phyloP scores from a whole-genome alignment of 2,888 invertebrate species.

The Trichogramma dendrolimi region DNA sequence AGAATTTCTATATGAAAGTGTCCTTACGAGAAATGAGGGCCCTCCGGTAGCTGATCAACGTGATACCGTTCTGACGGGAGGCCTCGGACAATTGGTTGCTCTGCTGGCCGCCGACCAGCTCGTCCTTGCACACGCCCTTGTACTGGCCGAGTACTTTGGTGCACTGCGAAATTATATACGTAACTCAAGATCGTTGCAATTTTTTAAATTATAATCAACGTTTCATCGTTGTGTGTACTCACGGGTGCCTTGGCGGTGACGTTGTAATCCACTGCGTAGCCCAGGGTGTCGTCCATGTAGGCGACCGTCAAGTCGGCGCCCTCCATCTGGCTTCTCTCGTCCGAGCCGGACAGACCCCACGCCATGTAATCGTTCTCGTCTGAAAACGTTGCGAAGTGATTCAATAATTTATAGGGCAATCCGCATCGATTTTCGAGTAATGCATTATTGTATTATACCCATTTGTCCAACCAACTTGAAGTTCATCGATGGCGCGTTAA shows the following conservation, averaged over 20 bases:
- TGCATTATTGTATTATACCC: conserved; percentile 42
- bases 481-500: conserved; percentile 83
- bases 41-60: conserved; percentile 73
- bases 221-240: conserved; percentile 38
- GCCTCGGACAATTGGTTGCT: conserved; percentile 77
- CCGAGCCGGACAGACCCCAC: conserved; percentile 80
- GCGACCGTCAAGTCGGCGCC: conserved; percentile 81
- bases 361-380: conserved; percentile 79
- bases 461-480: conserved; percentile 78
- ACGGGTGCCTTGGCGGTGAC: conserved; percentile 78
- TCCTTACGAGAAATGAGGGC: conserved; percentile 68
- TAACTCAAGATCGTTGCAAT: not conserved
- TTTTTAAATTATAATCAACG: not conserved
- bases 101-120: conserved; percentile 74
- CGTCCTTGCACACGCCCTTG: conserved; percentile 83
- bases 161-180: conserved; percentile 57
- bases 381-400: conserved; percentile 34
- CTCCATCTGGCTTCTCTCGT: conserved; percentile 70
- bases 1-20: conserved; percentile 5
- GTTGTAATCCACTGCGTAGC: conserved; percentile 78
- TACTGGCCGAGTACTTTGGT: conserved; percentile 81
- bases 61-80: conserved; percentile 70
- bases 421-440: not conserved
- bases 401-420: not conserved
- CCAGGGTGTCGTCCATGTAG: conserved; percentile 68